Conservation (phyloP, 2,797 vertebrate species). For the Sebastes wilsoni region DNA sequence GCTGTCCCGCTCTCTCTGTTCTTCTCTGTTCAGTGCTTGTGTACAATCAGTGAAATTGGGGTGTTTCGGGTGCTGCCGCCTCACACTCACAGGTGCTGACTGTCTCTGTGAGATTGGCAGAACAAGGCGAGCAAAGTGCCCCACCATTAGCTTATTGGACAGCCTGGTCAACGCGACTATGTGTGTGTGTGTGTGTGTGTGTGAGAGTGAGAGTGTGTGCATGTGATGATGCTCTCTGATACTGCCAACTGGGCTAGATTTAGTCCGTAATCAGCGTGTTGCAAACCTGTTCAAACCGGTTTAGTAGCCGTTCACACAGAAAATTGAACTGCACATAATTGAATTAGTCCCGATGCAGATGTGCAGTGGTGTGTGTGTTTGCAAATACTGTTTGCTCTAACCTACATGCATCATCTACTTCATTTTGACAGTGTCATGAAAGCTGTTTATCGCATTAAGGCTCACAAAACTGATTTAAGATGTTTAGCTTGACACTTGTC, state of each 20-base stretch:
- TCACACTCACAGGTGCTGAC: constrained; percentile 37
- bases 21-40: neutral
- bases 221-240: neutral
- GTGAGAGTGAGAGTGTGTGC: neutral
- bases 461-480: constrained; percentile 11
- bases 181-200: neutral
- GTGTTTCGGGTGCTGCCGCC: constrained; percentile 24
- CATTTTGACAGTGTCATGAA: neutral
- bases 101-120: constrained; percentile 51
- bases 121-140: constrained; percentile 39
- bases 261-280: constrained; percentile 8
- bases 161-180: constrained; percentile 24
- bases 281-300: constrained; percentile 8
- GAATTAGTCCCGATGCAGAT: constrained; percentile 9
- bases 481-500: constrained; percentile 6
- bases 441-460: constrained; percentile 25
- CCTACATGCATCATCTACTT: neutral
- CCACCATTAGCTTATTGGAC: constrained; percentile 54
- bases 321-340: neutral
- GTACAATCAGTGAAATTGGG: constrained; percentile 35
- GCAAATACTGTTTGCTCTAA: neutral
- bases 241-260: neutral
- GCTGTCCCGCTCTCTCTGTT: neutral
- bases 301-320: neutral
- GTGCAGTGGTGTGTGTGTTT: neutral